phyloP scores from a whole-genome alignment of 2,797 vertebrate species.

The Gorsachius magnificus region DNA sequence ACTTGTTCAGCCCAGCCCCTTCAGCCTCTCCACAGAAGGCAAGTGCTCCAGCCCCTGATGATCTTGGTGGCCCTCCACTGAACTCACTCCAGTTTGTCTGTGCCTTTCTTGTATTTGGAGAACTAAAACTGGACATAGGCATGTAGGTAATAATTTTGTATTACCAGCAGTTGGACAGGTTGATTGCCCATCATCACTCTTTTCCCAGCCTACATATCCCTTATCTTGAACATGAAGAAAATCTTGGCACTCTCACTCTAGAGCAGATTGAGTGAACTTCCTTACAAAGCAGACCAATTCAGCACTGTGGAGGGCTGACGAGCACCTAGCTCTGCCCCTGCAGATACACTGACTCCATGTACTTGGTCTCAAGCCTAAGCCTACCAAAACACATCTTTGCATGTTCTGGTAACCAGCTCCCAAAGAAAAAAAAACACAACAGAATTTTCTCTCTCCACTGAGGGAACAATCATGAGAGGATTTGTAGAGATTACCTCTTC shows the following conservation, averaged over 20 bases:
- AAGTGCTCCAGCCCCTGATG: background rate
- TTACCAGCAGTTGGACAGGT: fast-evolving
- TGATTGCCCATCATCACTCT: background rate
- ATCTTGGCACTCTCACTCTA: background rate
- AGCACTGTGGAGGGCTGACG: background rate
- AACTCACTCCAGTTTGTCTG: background rate
- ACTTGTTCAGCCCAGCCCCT: background rate
- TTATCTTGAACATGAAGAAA: background rate
- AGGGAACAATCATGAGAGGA: background rate
- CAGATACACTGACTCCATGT: background rate
- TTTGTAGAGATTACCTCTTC: background rate
- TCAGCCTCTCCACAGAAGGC: background rate
- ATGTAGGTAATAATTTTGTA: fast-evolving
- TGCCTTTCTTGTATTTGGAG: background rate
- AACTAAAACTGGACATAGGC: background rate
- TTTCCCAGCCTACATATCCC: background rate
- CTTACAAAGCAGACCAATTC: background rate
- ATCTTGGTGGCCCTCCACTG: background rate
- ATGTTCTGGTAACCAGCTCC: background rate
- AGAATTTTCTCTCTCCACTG: background rate
- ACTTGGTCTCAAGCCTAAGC: background rate
- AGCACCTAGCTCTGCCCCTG: background rate
- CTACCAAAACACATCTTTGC: background rate
- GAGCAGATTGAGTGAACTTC: background rate
- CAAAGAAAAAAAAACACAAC: background rate